These are phyloP conservation scores for Eufriesea mexicana DNA, from an alignment of 1,140 invertebrate genomes.

Conservation along the genomic window DNA sequence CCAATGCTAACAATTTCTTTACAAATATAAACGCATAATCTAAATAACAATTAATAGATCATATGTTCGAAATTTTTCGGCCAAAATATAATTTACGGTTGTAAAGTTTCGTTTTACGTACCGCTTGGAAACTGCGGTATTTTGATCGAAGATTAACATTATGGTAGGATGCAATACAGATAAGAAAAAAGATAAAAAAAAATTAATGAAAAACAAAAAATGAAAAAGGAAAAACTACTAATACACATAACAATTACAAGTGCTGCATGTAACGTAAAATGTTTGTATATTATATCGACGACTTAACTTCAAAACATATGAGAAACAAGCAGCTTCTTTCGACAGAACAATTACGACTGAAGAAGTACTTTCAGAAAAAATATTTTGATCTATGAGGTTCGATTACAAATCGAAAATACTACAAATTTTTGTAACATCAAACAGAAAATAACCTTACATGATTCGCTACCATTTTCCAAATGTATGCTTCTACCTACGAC, in stretches of 20 bases:
- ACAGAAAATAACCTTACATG: background rate
- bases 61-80: background rate
- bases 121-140: background rate
- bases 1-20: slow-evolving; percentile 13
- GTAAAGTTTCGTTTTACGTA: background rate
- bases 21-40: slow-evolving; percentile 33
- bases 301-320: background rate
- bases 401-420: background rate
- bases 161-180: background rate
- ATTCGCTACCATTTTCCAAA: background rate
- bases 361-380: background rate
- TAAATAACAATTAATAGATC: slow-evolving; percentile 49
- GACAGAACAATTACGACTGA: background rate
- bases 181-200: background rate
- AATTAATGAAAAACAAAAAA: background rate
- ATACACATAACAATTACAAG: background rate
- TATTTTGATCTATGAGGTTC: background rate
- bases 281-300: background rate
- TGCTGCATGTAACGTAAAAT: background rate
- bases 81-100: slow-evolving; percentile 16
- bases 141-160: too few species aligned
- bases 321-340: background rate
- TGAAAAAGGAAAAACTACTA: background rate
- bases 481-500: background rate
- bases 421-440: background rate